Evolutionary conservation across 2,888 invertebrate genomes (phyloP).

Genomic region (Andrena chrysosceles): DNA sequence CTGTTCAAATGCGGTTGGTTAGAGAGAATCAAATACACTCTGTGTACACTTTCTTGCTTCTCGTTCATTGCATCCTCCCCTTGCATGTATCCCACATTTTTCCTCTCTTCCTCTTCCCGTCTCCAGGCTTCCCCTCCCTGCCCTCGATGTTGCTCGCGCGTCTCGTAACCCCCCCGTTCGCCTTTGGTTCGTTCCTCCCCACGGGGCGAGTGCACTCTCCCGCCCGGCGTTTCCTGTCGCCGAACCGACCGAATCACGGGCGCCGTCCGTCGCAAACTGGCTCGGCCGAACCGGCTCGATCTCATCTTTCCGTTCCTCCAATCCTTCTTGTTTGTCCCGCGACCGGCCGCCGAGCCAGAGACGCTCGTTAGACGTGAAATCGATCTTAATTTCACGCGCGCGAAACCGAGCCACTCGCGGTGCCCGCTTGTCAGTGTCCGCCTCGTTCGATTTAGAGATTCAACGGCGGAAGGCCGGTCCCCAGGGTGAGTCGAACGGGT

Average conservation of each 20-base stretch:
- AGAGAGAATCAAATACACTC: too few species aligned
- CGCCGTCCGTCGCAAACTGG: conserved; percentile 51
- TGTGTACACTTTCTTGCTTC: background rate
- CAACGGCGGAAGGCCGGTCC: conserved; percentile 21
- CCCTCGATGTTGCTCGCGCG: background rate
- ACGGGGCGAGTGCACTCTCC: conserved; percentile 40
- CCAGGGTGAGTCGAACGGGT: conserved; percentile 10
- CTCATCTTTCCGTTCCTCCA: conserved; percentile 57
- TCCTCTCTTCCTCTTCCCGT: conserved; percentile 10
- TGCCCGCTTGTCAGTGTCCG: conserved; percentile 44
- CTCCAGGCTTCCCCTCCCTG: background rate
- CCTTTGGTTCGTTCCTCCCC: conserved; percentile 16
- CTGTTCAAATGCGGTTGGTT: too few species aligned
- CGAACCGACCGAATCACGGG: conserved; percentile 65
- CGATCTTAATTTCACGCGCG: conserved; percentile 58
- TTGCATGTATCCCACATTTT: background rate
- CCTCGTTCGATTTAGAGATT: conserved; percentile 40
- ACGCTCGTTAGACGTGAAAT: conserved; percentile 59
- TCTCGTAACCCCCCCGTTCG: background rate
- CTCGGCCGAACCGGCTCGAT: conserved; percentile 64
- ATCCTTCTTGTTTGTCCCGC: conserved; percentile 49
- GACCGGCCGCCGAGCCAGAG: conserved; percentile 23
- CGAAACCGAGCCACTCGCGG: conserved; percentile 32
- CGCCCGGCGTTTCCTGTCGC: conserved; percentile 38
- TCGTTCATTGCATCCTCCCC: background rate